Evolutionary conservation across 2,797 vertebrate genomes (phyloP).

Genomic region (Gadopsis marmoratus): DNA sequence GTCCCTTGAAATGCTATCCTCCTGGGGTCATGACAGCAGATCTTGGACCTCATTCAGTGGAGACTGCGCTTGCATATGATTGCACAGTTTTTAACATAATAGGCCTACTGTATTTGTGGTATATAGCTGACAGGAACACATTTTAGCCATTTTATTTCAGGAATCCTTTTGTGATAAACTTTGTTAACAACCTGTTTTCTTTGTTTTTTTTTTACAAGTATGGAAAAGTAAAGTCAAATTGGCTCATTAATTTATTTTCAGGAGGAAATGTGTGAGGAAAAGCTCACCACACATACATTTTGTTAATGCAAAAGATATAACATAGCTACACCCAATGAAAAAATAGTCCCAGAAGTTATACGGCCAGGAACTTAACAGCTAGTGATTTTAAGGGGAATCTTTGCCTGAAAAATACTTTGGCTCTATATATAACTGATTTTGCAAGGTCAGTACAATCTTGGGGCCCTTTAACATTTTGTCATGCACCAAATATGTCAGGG

Average conservation of each 20-base stretch:
- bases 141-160: constrained; percentile 13
- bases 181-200: not conserved
- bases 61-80: not conserved
- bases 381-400: not conserved
- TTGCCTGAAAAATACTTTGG: not conserved
- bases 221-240: constrained; percentile 2
- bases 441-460: too few relatives aligned
- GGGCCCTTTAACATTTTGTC: not conserved
- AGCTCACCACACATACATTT: not conserved
- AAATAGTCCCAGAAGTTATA: too few relatives aligned
- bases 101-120: not conserved
- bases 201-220: too few relatives aligned
- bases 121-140: not conserved
- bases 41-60: constrained; percentile 1
- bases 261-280: not conserved
- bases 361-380: too few relatives aligned
- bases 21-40: not conserved
- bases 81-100: constrained; percentile 3
- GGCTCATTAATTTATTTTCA: not conserved
- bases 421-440: too few relatives aligned
- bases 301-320: not conserved
- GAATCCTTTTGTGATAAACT: not conserved
- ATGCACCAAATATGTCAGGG: constrained; percentile 1
- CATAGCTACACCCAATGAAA: too few relatives aligned
- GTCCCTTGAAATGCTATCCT: not conserved